A percentile compares a stretch with the other conserved stretches of the same genome.
Conservation (phyloP, 2,113 vertebrate genomes). For the Coturnix japonica region DNA sequence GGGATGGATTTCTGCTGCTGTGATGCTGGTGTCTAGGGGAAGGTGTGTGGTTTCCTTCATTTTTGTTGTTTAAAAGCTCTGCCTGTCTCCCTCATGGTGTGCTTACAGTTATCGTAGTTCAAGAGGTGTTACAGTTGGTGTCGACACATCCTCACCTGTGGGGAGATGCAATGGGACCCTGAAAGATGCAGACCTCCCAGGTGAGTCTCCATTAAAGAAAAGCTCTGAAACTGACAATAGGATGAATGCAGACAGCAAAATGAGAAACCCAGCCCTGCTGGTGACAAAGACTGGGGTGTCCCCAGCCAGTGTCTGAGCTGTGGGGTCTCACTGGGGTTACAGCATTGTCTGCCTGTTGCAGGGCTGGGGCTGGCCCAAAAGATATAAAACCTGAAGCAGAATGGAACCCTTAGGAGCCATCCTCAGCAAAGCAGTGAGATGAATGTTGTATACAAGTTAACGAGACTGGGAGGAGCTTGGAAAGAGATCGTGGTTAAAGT, state of each 20-base stretch:
- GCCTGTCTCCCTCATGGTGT: background rate
- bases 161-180: background rate
- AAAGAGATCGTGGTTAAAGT: background rate
- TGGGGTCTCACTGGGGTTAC: background rate
- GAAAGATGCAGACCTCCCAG: background rate
- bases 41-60: background rate
- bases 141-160: background rate
- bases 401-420: conserved; percentile 31
- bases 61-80: background rate
- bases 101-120: background rate
- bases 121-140: conserved; percentile 40
- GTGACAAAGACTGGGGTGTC: conserved; percentile 5
- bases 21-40: background rate
- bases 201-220: background rate
- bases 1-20: background rate
- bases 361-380: conserved; percentile 23
- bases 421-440: background rate
- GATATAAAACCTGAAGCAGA: conserved; percentile 43
- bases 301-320: background rate
- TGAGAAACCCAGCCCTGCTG: background rate
- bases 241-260: conserved; percentile 24
- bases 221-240: conserved; percentile 11
- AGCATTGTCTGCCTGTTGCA: background rate
- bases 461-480: background rate
- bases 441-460: background rate